phyloP scores from a whole-genome alignment of 2,888 invertebrate genomes.

The Cremastinae sp. region DNA sequence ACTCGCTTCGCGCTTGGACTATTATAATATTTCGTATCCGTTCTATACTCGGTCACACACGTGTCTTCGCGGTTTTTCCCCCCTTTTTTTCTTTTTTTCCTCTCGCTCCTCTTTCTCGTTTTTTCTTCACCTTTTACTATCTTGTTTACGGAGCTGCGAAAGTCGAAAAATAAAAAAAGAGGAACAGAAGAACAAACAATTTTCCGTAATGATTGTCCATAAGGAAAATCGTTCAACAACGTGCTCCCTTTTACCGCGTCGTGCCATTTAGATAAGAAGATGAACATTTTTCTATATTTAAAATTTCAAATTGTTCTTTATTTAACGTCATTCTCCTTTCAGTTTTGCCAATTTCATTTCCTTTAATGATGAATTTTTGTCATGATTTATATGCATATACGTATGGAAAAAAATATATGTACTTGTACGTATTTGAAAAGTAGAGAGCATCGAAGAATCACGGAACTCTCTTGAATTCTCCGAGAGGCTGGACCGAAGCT shows the following conservation, averaged over 20 bases:
- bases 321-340: no score
- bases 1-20: slow-evolving; percentile 15
- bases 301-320: background rate
- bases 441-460: background rate
- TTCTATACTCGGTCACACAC: slow-evolving; percentile 7
- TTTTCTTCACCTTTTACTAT: slow-evolving; percentile 16
- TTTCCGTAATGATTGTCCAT: slow-evolving; percentile 19
- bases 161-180: slow-evolving; percentile 9
- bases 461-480: background rate
- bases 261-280: slow-evolving; percentile 2
- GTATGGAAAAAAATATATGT: no score
- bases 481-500: slow-evolving; percentile 28
- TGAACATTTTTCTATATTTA: background rate
- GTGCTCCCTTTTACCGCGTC: background rate
- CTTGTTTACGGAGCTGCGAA: background rate
- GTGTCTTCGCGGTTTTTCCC: slow-evolving; percentile 21
- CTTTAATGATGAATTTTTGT: no score
- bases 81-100: slow-evolving; percentile 26
- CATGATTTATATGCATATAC: no score
- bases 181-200: slow-evolving; percentile 21
- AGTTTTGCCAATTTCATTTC: no score
- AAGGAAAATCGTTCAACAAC: slow-evolving; percentile 10
- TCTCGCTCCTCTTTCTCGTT: slow-evolving; percentile 1
- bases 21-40: slow-evolving; percentile 56
- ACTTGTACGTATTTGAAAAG: no score